phyloP scores from a whole-genome alignment of 2,113 vertebrate species.

The Empidonax traillii region DNA sequence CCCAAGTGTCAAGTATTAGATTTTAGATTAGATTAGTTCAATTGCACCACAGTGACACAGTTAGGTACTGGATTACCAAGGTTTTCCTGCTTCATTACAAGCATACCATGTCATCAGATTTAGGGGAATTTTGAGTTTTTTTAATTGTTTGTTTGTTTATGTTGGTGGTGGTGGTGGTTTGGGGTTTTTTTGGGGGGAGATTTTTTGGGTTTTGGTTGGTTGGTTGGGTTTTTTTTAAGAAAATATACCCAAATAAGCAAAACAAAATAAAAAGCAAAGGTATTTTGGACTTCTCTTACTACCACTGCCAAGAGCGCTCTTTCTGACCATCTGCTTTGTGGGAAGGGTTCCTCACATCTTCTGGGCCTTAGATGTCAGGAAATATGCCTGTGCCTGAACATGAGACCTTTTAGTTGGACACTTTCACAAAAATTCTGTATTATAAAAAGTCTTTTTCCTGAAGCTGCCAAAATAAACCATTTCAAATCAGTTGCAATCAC shows the following conservation, averaged over 20 bases:
- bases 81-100: background rate
- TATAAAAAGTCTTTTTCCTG: background rate
- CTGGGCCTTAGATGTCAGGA: background rate
- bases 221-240: background rate
- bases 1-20: background rate
- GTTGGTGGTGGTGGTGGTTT: too few species aligned
- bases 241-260: background rate
- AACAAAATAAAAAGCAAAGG: background rate
- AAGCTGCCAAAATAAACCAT: background rate
- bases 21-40: background rate
- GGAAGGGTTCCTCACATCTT: background rate
- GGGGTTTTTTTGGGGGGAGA: too few species aligned
- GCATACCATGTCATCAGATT: background rate
- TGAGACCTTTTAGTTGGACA: background rate
- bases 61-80: background rate
- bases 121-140: background rate
- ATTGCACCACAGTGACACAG: background rate
- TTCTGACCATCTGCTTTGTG: background rate
- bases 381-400: background rate
- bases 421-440: background rate
- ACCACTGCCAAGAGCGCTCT: background rate
- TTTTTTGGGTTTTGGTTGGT: too few species aligned
- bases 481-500: background rate
- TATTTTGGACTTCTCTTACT: background rate
- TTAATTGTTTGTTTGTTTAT: background rate